A percentile compares a stretch with the other conserved stretches of the same genome.
Evolutionary conservation across 2,888 invertebrate genomes (phyloP).

Genomic region (Epistrophella euchroma): DNA sequence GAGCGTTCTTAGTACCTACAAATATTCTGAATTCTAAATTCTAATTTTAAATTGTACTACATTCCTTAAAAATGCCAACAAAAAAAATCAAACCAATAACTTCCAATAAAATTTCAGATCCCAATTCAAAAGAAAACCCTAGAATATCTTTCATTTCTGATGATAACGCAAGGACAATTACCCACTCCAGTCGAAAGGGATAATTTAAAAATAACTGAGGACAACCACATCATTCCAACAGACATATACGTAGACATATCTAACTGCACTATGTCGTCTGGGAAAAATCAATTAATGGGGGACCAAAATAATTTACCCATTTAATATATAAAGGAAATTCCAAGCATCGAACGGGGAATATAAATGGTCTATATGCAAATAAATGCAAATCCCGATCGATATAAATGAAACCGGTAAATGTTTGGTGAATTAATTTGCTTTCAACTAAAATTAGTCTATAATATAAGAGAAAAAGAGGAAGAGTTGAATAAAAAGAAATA

Average conservation of each 20-base stretch:
- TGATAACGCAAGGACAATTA: too few species aligned
- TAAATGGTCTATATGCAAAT: conserved; percentile 30
- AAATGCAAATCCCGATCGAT: conserved; percentile 29
- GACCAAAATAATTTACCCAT: conserved; percentile 63
- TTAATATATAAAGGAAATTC: neutral
- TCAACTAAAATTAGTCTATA: conserved; percentile 6
- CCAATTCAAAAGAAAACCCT: too few species aligned
- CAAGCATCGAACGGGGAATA: neutral
- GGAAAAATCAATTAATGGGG: conserved; percentile 68
- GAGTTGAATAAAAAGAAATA: too few species aligned
- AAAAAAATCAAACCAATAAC: too few species aligned
- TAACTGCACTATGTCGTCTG: conserved; percentile 21
- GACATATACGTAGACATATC: conserved; percentile 64
- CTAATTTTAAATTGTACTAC: too few species aligned
- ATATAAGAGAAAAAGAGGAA: neutral
- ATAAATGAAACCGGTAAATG: conserved; percentile 1
- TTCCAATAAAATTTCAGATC: too few species aligned
- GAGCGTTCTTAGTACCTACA: too few species aligned
- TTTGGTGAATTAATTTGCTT: conserved; percentile 42
- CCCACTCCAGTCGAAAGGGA: too few species aligned
- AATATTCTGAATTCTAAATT: too few species aligned
- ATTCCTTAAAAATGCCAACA: too few species aligned
- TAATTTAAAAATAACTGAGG: too few species aligned
- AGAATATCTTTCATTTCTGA: too few species aligned
- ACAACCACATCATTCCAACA: conserved; percentile 30